Base-by-base conservation (phyloP, 2,888 invertebrate species). In the Cecidostiba fungosa region DNA sequence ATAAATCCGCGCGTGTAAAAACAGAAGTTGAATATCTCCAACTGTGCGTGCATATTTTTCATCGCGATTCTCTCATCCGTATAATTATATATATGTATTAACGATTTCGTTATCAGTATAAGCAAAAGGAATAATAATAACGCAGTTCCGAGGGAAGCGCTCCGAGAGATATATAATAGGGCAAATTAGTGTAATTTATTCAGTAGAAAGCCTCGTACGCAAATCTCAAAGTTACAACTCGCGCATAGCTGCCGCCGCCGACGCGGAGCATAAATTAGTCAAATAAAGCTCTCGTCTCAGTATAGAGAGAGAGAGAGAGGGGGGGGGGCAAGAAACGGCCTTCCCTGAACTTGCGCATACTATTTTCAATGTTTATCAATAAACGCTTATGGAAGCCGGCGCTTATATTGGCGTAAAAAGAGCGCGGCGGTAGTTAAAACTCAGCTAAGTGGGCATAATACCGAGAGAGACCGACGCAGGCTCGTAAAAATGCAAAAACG, bases 401-500 rank as follows among this genome's bases (percentile, higher is more conserved):
- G 0, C 5, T 16, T 0, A 50, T 0, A 14, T n/a, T 29, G 62
- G 23, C 43, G 8, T 26, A 16, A 19, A 26, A 74, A 66, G 32
- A 82, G 74, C n/a, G 70, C 36, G 23, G 23, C 29, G 19, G 70
- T 70, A 77, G 70, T 82, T 59, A 82, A 77, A 72, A 19, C 36
- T 5, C 36, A 72, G 54, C 43, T 82, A 76, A 77, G 36, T 26
- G 47, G 76, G 70, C 32, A 70, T 29, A 32, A 32, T 70, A 70
- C 32, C 32, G 70, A 62, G 62, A 14, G 23, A 26, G 23, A 26
- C 14, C 29, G 70, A 10, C 69, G 70, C n/a, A n/a, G n/a, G n/a
- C 74, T 77, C 77, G 83, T 83, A 83, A 77, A 83, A 83, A 83
- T 72, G 6, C 23, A 70, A 82, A 76, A 82, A 76, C 66, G 66